Base-by-base conservation (phyloP, 30 jellyfish, hydroid and myxozoan genomes). In the Haliclystus octoradiatus region DNA sequence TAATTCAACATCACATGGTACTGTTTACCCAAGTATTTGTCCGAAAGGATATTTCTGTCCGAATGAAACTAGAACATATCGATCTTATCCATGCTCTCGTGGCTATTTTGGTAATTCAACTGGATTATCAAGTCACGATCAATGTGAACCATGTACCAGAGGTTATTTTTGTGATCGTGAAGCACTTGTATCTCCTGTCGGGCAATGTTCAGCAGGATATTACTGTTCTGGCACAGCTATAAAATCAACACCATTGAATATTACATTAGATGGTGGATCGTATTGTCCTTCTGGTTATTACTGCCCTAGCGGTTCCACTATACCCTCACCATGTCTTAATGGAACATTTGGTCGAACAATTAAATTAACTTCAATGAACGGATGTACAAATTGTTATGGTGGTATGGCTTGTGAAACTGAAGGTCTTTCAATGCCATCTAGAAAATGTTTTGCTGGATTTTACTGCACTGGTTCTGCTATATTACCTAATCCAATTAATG, bases 91-190 rank as follows among this genome's bases (percentile, higher is more conserved):
- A 14, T 89, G 98, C 72, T 22, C 22, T 67, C 81, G 67, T 52
- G 98, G 98, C 0, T 89, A 80, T 76, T 89, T 89, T 67, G 94
- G 98, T 31, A 89, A 89, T 62, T 66, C 68, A 62, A 69, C 92
- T 2, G 71, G 33, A 32, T 65, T 81, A 27, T 72, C 95, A 33
- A 81, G 93, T 33, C 98, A 89, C 40, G 93, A 81, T 62, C 92
- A 89, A 51, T 89, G 98, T 74, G 85, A 89, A 23, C 98, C 95
- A 0, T 89, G 98, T 66, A 89, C 95, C 29, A 95, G 95, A 22
- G 98, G 98, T 2, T 81, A 70, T 66, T 89, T 75, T 69, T 89
- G 98, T 65, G 98, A 81, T 28, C 72, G 83, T 19, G 94, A 89
- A 33, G 93, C 80, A 2, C 70, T 89, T 91, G 73, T 74, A 0